Conservation (phyloP, 2,113 vertebrate genomes). For the Rhynchopsitta pachyrhyncha region DNA sequence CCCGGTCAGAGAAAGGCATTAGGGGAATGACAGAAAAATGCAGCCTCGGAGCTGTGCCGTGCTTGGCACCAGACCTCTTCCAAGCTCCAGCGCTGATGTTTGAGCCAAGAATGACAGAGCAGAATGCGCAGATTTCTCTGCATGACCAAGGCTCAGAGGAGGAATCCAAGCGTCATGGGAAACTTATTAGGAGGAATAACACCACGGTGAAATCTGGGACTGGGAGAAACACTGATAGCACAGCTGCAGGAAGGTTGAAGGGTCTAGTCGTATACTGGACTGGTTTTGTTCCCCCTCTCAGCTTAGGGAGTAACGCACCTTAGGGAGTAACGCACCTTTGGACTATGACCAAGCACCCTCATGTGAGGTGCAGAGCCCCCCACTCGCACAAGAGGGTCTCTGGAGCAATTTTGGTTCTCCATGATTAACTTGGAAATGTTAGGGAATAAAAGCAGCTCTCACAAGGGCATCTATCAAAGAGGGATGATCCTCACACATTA, state of each 20-base stretch:
- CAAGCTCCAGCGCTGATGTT: rapidly evolving
- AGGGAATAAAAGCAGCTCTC: background rate
- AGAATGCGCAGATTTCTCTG: background rate
- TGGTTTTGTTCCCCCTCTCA: background rate
- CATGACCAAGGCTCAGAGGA: background rate
- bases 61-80: background rate
- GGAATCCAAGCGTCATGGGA: background rate
- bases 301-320: background rate
- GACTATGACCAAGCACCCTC: background rate
- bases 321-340: background rate
- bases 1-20: background rate
- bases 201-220: rapidly evolving
- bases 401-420: background rate
- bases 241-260: no score
- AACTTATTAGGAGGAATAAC: background rate
- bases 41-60: background rate
- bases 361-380: background rate
- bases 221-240: background rate
- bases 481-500: background rate
- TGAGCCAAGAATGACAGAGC: background rate
- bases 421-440: background rate
- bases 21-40: background rate
- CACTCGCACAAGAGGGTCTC: background rate
- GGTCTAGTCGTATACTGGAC: no score
- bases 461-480: background rate